Percentiles rank a stretch among this genome's conserved stretches.
Conservation (phyloP, 1,140 invertebrate genomes). For the Lysiphlebus fabarum region DNA sequence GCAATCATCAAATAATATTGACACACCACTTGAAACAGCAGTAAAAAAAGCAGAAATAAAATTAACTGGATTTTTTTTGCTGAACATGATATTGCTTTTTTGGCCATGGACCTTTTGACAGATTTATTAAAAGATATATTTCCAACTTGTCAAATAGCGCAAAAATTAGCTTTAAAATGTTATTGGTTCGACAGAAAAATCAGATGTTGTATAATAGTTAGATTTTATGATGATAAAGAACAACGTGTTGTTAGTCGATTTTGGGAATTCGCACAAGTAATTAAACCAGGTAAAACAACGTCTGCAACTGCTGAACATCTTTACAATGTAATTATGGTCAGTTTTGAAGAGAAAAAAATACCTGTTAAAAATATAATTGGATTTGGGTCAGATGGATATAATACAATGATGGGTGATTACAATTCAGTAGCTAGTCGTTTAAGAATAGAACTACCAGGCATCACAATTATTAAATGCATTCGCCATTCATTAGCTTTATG, state of each 20-base stretch:
- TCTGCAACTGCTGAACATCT: slow-evolving; percentile 18
- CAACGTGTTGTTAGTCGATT: slow-evolving; percentile 32
- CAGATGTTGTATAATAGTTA: slow-evolving; percentile 9
- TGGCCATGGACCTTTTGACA: slow-evolving; percentile 10
- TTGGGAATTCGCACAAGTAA: slow-evolving; percentile 34
- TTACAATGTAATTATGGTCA: not conserved
- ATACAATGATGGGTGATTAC: slow-evolving; percentile 39
- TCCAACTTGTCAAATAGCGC: slow-evolving; percentile 19
- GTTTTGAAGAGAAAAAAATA: slow-evolving; percentile 29
- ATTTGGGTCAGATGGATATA: slow-evolving; percentile 41
- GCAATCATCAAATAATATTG: not conserved
- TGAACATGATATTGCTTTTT: slow-evolving; percentile 20
- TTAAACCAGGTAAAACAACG: slow-evolving; percentile 22
- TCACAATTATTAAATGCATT: slow-evolving; percentile 8
- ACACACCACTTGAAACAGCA: not conserved
- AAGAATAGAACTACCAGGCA: not conserved
- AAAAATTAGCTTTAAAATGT: slow-evolving; percentile 26
- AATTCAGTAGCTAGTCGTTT: slow-evolving; percentile 37
- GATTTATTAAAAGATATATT: slow-evolving; percentile 13
- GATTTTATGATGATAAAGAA: slow-evolving; percentile 25
- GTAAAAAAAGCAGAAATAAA: slow-evolving; percentile 18
- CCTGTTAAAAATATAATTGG: slow-evolving; percentile 41
- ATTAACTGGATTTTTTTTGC: slow-evolving; percentile 15
- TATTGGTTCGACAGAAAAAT: slow-evolving; percentile 22
- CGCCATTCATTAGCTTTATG: slow-evolving; percentile 15